A percentile compares a stretch with the other conserved stretches of the same genome.
Evolutionary conservation across 2,113 vertebrate genomes (phyloP).

Genomic region (Hippocampus zosterae): DNA sequence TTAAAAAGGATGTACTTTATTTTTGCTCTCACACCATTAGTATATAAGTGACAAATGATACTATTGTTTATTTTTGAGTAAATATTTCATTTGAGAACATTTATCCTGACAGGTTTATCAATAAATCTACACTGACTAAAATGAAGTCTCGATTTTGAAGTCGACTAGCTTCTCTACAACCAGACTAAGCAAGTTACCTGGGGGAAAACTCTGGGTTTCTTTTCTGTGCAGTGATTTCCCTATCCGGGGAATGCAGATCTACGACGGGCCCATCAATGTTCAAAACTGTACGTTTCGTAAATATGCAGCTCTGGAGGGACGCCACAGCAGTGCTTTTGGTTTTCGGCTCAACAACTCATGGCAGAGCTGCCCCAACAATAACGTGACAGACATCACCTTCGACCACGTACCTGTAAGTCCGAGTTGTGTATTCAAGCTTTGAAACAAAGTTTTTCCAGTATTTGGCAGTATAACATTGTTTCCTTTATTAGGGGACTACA

Average conservation of each 20-base stretch:
- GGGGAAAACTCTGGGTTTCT: conserved; percentile 14
- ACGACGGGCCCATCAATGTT: conserved; percentile 88
- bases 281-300: conserved; percentile 96
- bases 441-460: not conserved
- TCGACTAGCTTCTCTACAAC: too few relatives aligned
- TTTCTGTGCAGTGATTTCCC: conserved; percentile 82
- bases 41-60: too few relatives aligned
- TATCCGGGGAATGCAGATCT: conserved; percentile 92
- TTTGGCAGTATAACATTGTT: not conserved
- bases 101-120: too few relatives aligned
- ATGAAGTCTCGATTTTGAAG: too few relatives aligned
- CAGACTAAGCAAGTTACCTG: too few relatives aligned
- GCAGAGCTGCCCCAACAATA: conserved; percentile 98
- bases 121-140: too few relatives aligned
- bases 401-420: conserved; percentile 87
- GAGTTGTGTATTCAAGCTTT: not conserved
- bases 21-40: too few relatives aligned
- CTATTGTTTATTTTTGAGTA: too few relatives aligned
- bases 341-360: conserved; percentile 97
- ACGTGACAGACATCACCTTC: conserved; percentile 80
- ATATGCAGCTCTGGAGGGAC: conserved; percentile 82
- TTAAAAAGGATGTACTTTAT: too few relatives aligned
- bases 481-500: too few relatives aligned
- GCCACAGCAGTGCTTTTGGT: conserved; percentile 93
- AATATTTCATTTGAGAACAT: too few relatives aligned